Conservation (phyloP, 2,113 vertebrate species). For the Upupa epops region DNA sequence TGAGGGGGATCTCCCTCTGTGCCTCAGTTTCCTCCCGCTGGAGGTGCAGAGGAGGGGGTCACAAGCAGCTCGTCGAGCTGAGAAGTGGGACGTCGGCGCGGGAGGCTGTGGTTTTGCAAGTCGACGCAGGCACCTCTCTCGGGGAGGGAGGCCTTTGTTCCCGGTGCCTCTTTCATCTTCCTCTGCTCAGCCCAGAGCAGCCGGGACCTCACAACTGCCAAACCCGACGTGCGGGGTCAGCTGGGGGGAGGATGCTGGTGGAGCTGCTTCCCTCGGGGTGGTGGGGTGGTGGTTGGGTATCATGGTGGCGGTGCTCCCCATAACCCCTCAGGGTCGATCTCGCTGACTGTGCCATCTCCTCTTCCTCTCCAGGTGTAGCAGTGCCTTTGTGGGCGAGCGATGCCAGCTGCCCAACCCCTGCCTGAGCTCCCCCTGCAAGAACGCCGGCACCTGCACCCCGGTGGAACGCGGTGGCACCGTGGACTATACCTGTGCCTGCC, state of each 20-base stretch:
- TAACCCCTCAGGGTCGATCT: accelerated
- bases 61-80: accelerated
- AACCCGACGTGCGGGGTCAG: accelerated
- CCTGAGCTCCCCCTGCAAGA: constrained; percentile 80
- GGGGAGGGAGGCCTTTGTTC: constrained; percentile 30
- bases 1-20: accelerated
- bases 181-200: neutral
- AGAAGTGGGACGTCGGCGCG: neutral
- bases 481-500: constrained; percentile 84
- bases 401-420: constrained; percentile 91
- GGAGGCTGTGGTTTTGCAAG: constrained; percentile 13
- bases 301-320: neutral
- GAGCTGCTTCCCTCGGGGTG: neutral
- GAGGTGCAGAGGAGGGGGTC: neutral
- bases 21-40: neutral
- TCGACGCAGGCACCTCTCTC: neutral
- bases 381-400: constrained; percentile 76
- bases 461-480: constrained; percentile 58
- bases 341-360: accelerated
- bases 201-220: neutral
- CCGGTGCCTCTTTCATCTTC: constrained; percentile 44
- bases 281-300: too few relatives aligned
- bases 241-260: too few relatives aligned
- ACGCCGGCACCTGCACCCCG: constrained; percentile 79
- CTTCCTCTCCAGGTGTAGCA: constrained; percentile 74